Percentiles rank a stretch among this genome's conserved stretches.
These are phyloP conservation scores for Etheostoma spectabile DNA, from an alignment of 2,113 vertebrate species.

Conservation along the genomic window DNA sequence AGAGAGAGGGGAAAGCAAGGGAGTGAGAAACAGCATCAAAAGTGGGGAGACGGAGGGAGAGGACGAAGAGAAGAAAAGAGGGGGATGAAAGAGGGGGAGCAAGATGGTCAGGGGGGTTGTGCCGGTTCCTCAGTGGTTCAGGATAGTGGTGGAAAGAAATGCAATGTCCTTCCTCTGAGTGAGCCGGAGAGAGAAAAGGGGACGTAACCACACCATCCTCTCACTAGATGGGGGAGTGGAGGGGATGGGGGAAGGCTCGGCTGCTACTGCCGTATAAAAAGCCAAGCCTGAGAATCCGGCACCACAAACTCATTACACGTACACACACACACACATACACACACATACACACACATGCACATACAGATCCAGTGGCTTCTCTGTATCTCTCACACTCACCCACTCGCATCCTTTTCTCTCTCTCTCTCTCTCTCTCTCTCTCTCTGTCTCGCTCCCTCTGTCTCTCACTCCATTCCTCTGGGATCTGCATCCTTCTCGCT, in stretches of 20 bases:
- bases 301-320: constrained; percentile 81
- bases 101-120: constrained; percentile 39
- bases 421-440: constrained; percentile 45
- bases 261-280: constrained; percentile 83
- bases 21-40: constrained; percentile 60
- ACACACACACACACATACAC: constrained; percentile 44
- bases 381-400: constrained; percentile 74
- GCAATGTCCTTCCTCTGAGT: constrained; percentile 67
- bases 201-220: constrained; percentile 74
- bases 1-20: constrained; percentile 55
- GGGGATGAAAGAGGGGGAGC: constrained; percentile 37
- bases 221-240: constrained; percentile 68
- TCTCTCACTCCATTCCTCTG: constrained; percentile 74
- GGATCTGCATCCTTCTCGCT: constrained; percentile 75
- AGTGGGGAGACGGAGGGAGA: constrained; percentile 39
- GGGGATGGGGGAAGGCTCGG: constrained; percentile 43
- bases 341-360: constrained; percentile 42
- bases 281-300: constrained; percentile 83
- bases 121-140: constrained; percentile 40
- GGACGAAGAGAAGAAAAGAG: constrained; percentile 10
- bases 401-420: constrained; percentile 57
- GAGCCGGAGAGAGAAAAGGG: constrained; percentile 57
- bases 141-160: constrained; percentile 53
- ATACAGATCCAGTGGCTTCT: constrained; percentile 78
- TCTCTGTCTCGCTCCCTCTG: constrained; percentile 58